Conservation (phyloP, 2,888 invertebrate genomes). For the Euzetes globulus region DNA sequence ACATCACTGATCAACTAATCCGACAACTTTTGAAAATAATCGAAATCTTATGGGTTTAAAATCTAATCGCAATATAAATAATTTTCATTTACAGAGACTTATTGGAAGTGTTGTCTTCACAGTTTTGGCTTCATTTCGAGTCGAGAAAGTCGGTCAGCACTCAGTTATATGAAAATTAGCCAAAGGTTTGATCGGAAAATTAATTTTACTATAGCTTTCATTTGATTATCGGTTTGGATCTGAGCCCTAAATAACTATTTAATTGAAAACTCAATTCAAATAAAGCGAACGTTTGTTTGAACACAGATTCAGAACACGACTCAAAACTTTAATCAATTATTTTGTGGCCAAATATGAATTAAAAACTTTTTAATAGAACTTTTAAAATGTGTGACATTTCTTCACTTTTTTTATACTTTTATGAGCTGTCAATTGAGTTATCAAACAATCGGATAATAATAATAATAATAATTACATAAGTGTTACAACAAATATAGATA, state of each 20-base stretch:
- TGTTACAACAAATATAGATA: background rate
- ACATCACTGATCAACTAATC: background rate
- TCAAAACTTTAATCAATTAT: background rate
- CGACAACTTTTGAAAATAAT: background rate
- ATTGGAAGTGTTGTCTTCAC: background rate
- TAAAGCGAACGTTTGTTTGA: background rate
- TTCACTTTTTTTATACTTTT: background rate
- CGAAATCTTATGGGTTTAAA: background rate
- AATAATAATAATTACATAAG: background rate
- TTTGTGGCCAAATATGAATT: background rate
- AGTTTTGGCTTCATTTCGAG: background rate
- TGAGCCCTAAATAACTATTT: background rate
- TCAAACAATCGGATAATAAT: too few relatives aligned
- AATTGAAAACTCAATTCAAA: background rate
- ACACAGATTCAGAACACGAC: background rate
- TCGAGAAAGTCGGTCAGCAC: conserved; percentile 10
- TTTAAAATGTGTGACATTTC: too few relatives aligned
- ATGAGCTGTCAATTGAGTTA: background rate
- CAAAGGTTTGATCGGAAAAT: background rate
- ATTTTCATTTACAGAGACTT: background rate
- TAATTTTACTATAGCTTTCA: background rate
- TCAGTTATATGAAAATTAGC: background rate
- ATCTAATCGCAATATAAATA: background rate
- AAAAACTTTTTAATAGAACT: background rate
- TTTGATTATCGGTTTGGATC: background rate